phyloP scores from a whole-genome alignment of 2,888 invertebrate species.

The Buathra laborator region DNA sequence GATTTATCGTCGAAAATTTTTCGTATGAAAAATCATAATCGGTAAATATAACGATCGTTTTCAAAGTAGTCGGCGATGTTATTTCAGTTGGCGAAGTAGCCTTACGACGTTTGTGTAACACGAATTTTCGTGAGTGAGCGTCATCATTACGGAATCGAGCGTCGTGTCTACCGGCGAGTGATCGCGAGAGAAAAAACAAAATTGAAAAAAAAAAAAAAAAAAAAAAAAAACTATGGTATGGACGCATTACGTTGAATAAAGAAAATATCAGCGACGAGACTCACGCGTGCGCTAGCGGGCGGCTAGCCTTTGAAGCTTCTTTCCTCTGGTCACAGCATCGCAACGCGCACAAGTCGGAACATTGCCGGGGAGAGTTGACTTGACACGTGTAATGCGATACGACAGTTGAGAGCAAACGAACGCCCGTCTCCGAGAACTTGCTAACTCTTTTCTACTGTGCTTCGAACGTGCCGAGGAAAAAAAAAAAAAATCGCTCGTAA shows the following conservation, averaged over 20 bases:
- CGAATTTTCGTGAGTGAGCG: neutral
- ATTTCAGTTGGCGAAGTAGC: constrained; percentile 8
- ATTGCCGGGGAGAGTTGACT: constrained; percentile 62
- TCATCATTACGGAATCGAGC: constrained; percentile 17
- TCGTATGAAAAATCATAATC: neutral
- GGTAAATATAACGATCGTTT: neutral
- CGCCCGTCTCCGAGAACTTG: constrained; percentile 52
- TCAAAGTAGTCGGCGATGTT: neutral
- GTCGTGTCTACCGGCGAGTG: neutral
- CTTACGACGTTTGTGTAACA: neutral
- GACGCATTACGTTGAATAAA: constrained; percentile 17
- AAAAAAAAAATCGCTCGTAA: neutral
- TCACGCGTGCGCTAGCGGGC: neutral
- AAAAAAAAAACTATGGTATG: neutral
- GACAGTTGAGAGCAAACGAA: constrained; percentile 50
- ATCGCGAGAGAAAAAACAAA: neutral
- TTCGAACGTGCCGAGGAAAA: constrained; percentile 7
- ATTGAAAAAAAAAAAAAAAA: neutral
- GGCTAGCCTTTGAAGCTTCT: constrained; percentile 61
- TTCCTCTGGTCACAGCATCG: constrained; percentile 32
- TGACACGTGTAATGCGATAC: constrained; percentile 64
- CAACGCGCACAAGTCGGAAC: constrained; percentile 48
- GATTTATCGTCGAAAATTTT: neutral
- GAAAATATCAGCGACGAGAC: constrained; percentile 26
- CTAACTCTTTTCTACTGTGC: constrained; percentile 56